These are phyloP conservation scores for Volucella inanis DNA, from an alignment of 2,888 invertebrate genomes.

Conservation along the genomic window DNA sequence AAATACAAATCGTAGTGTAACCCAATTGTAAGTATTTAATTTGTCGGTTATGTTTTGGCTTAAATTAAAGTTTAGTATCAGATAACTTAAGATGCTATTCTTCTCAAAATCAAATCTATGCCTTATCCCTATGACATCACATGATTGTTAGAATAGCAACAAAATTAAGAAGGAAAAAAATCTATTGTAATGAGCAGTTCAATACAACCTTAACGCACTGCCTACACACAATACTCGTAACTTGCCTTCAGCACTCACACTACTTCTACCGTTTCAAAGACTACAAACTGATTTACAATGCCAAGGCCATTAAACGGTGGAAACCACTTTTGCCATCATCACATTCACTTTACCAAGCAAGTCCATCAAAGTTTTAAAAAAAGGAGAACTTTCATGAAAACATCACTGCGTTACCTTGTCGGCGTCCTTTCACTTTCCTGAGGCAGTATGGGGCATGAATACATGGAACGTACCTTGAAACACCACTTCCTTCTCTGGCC, in stretches of 20 bases:
- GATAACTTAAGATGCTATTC: no score
- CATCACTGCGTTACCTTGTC: background rate
- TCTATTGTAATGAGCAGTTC: no score
- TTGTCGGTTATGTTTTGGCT: no score
- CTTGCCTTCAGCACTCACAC: background rate
- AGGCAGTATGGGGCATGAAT: background rate
- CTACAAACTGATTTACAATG: conserved; percentile 10
- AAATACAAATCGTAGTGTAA: no score
- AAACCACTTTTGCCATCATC: background rate
- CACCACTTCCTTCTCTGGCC: conserved; percentile 11
- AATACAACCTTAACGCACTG: background rate
- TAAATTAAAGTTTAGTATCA: no score
- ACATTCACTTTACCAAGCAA: conserved; percentile 19
- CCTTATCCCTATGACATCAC: no score
- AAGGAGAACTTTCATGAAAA: conserved; percentile 14
- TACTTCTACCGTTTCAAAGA: background rate
- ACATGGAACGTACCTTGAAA: background rate
- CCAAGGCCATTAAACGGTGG: conserved; percentile 27
- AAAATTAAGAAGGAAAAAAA: no score
- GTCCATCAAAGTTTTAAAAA: conserved; percentile 12
- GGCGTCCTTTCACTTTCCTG: conserved; percentile 53
- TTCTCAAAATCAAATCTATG: no score
- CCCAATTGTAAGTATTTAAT: no score
- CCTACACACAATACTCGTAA: background rate
- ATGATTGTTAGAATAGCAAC: no score